Percentiles rank a stretch among this genome's conserved stretches.
Conservation (phyloP, 1,140 invertebrate species). For the Helicoverpa armigera region DNA sequence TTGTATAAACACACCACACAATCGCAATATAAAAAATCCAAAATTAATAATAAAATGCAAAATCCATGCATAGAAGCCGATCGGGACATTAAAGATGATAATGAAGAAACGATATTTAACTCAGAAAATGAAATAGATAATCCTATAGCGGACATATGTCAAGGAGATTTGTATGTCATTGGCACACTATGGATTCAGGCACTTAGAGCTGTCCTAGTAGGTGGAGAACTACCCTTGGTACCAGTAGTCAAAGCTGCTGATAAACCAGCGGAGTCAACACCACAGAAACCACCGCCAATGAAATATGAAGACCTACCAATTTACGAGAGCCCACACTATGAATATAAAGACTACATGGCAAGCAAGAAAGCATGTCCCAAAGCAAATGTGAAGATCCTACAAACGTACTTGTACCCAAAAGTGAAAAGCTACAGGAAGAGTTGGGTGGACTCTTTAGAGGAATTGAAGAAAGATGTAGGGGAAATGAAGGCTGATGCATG, state of each 20-base stretch:
- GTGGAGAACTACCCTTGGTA: conserved; percentile 59
- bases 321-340: conserved; percentile 69
- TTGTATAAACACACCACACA: conserved; percentile 41
- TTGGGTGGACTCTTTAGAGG: conserved; percentile 28
- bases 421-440: conserved; percentile 50
- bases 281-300: conserved; percentile 70
- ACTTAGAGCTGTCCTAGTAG: conserved; percentile 63
- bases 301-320: conserved; percentile 76
- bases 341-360: conserved; percentile 69
- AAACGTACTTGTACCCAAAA: conserved; percentile 56
- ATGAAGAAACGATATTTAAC: conserved; percentile 41
- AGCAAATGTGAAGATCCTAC: conserved; percentile 62
- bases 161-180: conserved; percentile 68
- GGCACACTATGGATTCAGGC: conserved; percentile 70
- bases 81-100: not conserved
- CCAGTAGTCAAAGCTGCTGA: conserved; percentile 65
- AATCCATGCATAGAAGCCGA: conserved; percentile 9
- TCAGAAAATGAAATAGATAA: conserved; percentile 52
- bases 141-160: conserved; percentile 45
- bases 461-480: conserved; percentile 48
- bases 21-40: not conserved
- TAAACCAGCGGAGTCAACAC: conserved; percentile 48
- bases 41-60: conserved; percentile 19
- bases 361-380: conserved; percentile 65
- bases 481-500: conserved; percentile 32